Base-by-base conservation (phyloP, 2,888 invertebrate genomes). In the Leucoptera coffeella region DNA sequence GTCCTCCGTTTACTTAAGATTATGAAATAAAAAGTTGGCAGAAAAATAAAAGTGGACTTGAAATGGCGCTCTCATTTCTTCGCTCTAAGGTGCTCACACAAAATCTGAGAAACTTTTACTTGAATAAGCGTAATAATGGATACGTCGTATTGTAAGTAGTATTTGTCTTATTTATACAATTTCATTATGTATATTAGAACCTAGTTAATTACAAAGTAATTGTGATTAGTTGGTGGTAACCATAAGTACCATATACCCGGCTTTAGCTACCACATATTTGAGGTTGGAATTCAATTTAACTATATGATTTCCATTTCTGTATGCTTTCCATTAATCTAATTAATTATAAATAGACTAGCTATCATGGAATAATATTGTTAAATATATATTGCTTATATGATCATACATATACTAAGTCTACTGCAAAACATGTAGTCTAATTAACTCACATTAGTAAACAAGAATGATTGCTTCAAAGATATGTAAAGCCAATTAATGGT, bases 121-220 rank as follows among this genome's bases (percentile, higher is more conserved):
- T 55, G 38, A 60, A 48, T 34, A 80, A 65, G 75, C 79, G 73
- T 32, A 67, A 75, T 41, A 62, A 74, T 42, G 82, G 83, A 43
- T 84, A 80, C 43, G 75, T 83, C 33, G 80, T 84, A 21, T 55
- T 84, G 83, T 84, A 67, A 77, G 82, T 78, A 39, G 22, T 26
- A 33, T 13, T 15, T 17, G 17, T 19, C 20, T 8, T 9, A 8
- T 10, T 10, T 25, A n/a, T 24, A 9, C 10, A 9, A 7, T 5
- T 8, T 7, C 14, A 3, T n/a, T 9, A 9, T 7, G 4, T 4
- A 9, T 13, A 10, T 14, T 14, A 4, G 10, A 9, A 2, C 5
- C 6, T 15, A 6, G 3, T 7, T 25, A 11, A 9, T 11, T 15
- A n/a, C n/a, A n/a, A n/a, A n/a, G n/a, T n/a, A n/a, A n/a, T 14